phyloP scores from a whole-genome alignment of 1,140 invertebrate genomes.

The Scaptomyza pallida region DNA sequence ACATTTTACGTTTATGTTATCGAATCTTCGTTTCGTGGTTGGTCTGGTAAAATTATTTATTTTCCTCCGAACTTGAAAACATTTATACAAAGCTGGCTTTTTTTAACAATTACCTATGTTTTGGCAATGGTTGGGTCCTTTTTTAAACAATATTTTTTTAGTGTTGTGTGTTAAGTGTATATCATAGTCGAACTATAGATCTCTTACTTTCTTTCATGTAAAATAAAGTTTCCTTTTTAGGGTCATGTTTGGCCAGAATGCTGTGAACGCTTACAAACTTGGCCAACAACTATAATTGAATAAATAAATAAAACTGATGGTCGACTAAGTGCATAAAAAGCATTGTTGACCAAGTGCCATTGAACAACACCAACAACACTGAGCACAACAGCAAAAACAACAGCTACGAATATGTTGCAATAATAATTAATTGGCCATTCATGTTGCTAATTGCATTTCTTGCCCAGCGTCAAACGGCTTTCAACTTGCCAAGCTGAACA shows the following conservation, averaged over 20 bases:
- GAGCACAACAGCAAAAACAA: slow-evolving; percentile 25
- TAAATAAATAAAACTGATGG: slow-evolving; percentile 46
- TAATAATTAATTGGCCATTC: slow-evolving; percentile 66
- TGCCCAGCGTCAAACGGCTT: slow-evolving; percentile 34
- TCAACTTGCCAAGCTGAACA: slow-evolving; percentile 18
- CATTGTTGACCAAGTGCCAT: slow-evolving; percentile 28
- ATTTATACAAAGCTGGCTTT: too few species aligned
- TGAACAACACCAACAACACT: slow-evolving; percentile 17
- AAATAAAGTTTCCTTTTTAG: not conserved
- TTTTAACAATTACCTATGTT: too few species aligned
- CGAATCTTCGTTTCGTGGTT: too few species aligned
- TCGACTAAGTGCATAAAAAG: slow-evolving; percentile 25
- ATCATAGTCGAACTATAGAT: too few species aligned
- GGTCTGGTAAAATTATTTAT: too few species aligned
- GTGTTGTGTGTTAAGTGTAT: too few species aligned
- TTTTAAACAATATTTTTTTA: too few species aligned
- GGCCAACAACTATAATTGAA: slow-evolving; percentile 40
- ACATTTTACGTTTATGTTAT: too few species aligned
- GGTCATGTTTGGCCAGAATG: not conserved
- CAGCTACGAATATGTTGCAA: slow-evolving; percentile 11
- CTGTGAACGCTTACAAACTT: not conserved
- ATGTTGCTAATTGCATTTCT: slow-evolving; percentile 66
- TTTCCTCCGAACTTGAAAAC: too few species aligned
- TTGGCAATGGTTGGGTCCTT: too few species aligned
- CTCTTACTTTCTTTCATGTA: not conserved